Evolutionary conservation across 2,113 vertebrate species (phyloP).

Genomic region (Diadophis punctatus): DNA sequence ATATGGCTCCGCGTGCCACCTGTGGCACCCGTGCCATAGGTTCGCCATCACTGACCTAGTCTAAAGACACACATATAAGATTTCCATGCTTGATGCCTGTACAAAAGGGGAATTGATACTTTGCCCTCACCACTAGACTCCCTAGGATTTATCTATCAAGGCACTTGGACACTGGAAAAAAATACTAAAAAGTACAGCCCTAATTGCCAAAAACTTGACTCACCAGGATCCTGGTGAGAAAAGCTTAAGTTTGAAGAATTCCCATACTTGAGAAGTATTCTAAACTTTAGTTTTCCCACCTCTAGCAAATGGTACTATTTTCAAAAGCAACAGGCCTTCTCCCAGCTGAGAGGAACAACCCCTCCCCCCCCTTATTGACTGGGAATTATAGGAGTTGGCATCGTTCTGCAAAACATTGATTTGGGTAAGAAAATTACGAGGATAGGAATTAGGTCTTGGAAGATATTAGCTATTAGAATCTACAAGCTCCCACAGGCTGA

Average conservation of each 20-base stretch:
- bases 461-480: background rate
- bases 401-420: background rate
- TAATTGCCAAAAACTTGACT: background rate
- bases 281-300: background rate
- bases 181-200: background rate
- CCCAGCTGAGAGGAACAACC: background rate
- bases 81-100: background rate
- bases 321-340: background rate
- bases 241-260: background rate
- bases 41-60: too few species aligned
- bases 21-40: too few species aligned
- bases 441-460: background rate
- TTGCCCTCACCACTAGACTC: background rate
- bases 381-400: background rate
- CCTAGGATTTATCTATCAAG: background rate
- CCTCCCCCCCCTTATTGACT: background rate
- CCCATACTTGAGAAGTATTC: background rate
- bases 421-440: background rate
- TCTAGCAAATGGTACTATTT: background rate
- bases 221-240: background rate
- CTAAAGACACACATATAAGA: background rate
- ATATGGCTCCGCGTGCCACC: too few species aligned
- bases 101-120: background rate
- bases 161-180: background rate
- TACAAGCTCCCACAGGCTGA: background rate